Evolutionary conservation across 2,113 vertebrate genomes (phyloP).

Genomic region (Synodontis membranacea): DNA sequence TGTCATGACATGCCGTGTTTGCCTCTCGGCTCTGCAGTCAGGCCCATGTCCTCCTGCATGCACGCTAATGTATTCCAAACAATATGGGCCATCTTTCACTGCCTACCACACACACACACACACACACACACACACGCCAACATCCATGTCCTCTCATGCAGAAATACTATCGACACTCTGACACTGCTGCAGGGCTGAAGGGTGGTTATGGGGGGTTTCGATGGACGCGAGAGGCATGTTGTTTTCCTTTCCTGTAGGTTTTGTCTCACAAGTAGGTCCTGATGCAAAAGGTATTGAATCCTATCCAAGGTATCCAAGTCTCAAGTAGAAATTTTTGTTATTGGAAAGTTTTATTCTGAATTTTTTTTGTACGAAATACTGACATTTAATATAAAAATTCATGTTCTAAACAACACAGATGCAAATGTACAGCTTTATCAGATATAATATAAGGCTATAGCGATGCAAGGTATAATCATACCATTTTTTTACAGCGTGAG

Average conservation of each 20-base stretch:
- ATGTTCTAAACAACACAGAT: neutral
- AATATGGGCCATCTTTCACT: conserved; percentile 40
- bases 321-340: neutral
- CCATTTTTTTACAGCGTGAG: neutral
- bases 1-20: conserved; percentile 34
- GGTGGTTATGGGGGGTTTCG: neutral
- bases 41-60: conserved; percentile 25
- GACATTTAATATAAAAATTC: neutral
- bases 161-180: conserved; percentile 23
- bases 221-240: neutral
- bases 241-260: neutral
- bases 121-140: conserved; percentile 21
- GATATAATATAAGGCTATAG: neutral
- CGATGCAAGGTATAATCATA: neutral
- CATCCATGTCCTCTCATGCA: conserved; percentile 33
- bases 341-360: too few species aligned
- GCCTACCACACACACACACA: neutral
- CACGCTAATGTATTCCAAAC: conserved; percentile 43
- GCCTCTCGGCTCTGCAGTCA: conserved; percentile 20
- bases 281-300: neutral
- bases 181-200: neutral
- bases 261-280: neutral
- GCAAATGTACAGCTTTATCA: neutral
- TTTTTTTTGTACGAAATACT: too few species aligned
- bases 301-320: neutral